Base-by-base conservation (phyloP, 2,113 vertebrate genomes). In the Tauraco erythrolophus region DNA sequence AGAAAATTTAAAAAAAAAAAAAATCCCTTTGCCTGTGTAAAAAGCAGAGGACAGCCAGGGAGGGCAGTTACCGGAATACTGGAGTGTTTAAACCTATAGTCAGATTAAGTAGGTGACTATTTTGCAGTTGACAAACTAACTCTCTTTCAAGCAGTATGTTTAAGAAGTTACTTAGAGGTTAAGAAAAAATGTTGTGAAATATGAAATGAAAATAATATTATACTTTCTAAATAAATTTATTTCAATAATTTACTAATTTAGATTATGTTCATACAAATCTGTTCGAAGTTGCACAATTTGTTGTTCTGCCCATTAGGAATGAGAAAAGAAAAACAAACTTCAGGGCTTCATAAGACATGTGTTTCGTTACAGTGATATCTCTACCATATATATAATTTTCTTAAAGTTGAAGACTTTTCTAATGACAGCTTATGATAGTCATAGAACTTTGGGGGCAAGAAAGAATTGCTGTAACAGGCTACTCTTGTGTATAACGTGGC, bases 11-110 rank as follows among this genome's bases (percentile, higher is more conserved):
- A 23, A 53, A 39, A n/a, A 86, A n/a, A 39, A 56, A 41, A 41
- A 37, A 11, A 6, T 62, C 7, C 7, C 9, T 77, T 71, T 0
- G 2, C 12, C 7, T 90, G 19, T 56, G 51, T 41, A 11, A 1
- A 33, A 51, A 64, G 11, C 21, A 31, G 14, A 24, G 56, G 37
- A 25, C 35, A 82, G 19, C 12, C 39, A 45, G 27, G 8, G n/a
- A 41, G 41, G 41, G 31, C 16, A 46, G 28, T 62, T 58, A 57
- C 8, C 28, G 19, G 11, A 78, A 51, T 69, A 33, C 12, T 70
- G 51, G 8, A 46, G 1, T 58, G 7, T 70, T 89, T 84, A 51
- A 81, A 35, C 21, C 43, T 87, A 3, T 0, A 45, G 28, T 64
- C 60, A 54, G n/a, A 62, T 53, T 48, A 70, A 72, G 35, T n/a